A percentile compares a stretch with the other conserved stretches of the same genome.
Evolutionary conservation across 2,797 vertebrate species (phyloP).

Genomic region (Scleropages formosus): DNA sequence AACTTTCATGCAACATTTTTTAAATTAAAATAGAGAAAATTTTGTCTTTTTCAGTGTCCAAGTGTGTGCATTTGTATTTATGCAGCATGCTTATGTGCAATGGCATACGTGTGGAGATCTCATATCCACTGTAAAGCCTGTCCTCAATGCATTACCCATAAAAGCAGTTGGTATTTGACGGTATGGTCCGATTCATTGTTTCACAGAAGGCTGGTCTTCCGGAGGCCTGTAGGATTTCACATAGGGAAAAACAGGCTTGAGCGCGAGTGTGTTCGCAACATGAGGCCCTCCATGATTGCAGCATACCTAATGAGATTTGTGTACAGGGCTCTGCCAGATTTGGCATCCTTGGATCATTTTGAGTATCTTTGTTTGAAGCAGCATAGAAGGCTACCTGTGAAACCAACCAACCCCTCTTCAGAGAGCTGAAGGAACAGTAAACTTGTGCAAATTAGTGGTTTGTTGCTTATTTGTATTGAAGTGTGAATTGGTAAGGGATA

Average conservation of each 20-base stretch:
- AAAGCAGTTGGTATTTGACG: background rate
- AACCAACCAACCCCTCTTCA: background rate
- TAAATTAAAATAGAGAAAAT: too few species aligned
- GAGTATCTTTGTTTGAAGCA: background rate
- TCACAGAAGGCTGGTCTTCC: constrained; percentile 6
- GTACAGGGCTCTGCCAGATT: background rate
- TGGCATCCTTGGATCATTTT: background rate
- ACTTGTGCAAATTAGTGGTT: background rate
- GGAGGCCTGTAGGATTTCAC: constrained; percentile 2
- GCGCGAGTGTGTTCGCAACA: background rate
- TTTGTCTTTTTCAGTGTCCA: too few species aligned
- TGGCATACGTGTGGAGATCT: background rate
- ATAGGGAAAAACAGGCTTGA: constrained; percentile 1
- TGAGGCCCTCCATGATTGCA: background rate
- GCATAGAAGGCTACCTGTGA: background rate
- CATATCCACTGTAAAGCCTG: background rate
- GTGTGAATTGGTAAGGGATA: background rate
- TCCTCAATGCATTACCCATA: background rate
- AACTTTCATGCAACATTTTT: too few species aligned
- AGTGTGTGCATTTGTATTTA: background rate
- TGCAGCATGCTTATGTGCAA: background rate
- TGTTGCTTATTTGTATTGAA: background rate
- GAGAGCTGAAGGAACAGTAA: background rate
- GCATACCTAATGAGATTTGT: background rate
- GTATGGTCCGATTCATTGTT: background rate